phyloP scores from a whole-genome alignment of 2,797 vertebrate species.

The Phyllotis vaccarum region DNA sequence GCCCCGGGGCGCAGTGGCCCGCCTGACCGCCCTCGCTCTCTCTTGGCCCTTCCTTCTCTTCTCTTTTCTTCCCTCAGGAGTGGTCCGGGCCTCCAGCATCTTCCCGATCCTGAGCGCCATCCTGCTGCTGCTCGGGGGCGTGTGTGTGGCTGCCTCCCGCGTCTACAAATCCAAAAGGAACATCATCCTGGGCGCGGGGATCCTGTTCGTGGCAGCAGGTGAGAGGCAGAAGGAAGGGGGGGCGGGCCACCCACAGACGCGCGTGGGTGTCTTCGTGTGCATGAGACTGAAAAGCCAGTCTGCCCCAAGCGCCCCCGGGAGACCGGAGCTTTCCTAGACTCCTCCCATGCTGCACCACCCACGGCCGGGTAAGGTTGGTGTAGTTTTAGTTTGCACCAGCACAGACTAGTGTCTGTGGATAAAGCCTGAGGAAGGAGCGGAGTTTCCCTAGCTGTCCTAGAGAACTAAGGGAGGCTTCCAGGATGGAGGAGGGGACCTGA shows the following conservation, averaged over 20 bases:
- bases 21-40: neutral
- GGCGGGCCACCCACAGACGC: neutral
- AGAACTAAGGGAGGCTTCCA: neutral
- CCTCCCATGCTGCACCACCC: neutral
- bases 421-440: neutral
- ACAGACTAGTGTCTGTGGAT: neutral
- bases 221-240: constrained; percentile 76
- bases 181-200: constrained; percentile 96
- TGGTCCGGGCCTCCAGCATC: constrained; percentile 97
- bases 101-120: constrained; percentile 98
- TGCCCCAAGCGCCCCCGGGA: neutral
- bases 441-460: neutral
- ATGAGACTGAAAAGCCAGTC: neutral
- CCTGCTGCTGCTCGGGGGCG: constrained; percentile 95
- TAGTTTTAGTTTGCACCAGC: neutral
- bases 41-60: neutral
- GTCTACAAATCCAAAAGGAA: constrained; percentile 96
- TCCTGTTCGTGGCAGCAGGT: constrained; percentile 97
- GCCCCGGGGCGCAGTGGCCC: neutral
- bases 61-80: constrained; percentile 86
- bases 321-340: constrained; percentile 6
- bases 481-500: neutral
- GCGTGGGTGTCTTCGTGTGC: neutral
- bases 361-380: constrained; percentile 41
- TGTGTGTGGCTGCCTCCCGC: constrained; percentile 97